Percentiles rank a stretch among this genome's conserved stretches.
Conservation (phyloP, 2,113 vertebrate genomes). For the Emydura subglobosa region DNA sequence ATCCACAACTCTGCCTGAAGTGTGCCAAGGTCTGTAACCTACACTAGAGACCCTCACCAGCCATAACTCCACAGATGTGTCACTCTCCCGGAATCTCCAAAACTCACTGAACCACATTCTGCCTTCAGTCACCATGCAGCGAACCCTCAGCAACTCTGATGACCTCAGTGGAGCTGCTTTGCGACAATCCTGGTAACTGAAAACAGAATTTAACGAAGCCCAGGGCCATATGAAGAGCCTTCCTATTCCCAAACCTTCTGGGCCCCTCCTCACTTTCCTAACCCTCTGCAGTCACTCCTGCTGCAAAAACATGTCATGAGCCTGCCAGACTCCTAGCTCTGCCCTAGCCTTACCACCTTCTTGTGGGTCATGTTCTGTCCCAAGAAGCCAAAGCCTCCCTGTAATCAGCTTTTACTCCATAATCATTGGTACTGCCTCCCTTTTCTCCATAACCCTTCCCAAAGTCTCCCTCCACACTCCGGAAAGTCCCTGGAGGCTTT, state of each 20-base stretch:
- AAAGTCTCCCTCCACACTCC: background rate
- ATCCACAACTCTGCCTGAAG: too few relatives aligned
- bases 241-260: background rate
- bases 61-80: accelerated
- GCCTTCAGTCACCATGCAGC: background rate
- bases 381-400: background rate
- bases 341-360: background rate
- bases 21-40: too few relatives aligned
- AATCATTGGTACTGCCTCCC: background rate
- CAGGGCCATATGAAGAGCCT: background rate
- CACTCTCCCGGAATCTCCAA: background rate
- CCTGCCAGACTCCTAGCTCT: accelerated
- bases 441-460: background rate
- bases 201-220: background rate
- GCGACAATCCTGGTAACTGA: background rate
- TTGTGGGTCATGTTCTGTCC: background rate
- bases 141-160: accelerated
- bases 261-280: background rate
- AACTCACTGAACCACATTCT: background rate
- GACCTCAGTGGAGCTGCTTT: background rate
- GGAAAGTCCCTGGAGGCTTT: background rate
- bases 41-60: background rate
- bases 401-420: background rate
- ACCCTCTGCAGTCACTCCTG: accelerated
- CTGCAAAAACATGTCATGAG: background rate